Conservation (phyloP, 2,797 vertebrate genomes). For the Morelia viridis region DNA sequence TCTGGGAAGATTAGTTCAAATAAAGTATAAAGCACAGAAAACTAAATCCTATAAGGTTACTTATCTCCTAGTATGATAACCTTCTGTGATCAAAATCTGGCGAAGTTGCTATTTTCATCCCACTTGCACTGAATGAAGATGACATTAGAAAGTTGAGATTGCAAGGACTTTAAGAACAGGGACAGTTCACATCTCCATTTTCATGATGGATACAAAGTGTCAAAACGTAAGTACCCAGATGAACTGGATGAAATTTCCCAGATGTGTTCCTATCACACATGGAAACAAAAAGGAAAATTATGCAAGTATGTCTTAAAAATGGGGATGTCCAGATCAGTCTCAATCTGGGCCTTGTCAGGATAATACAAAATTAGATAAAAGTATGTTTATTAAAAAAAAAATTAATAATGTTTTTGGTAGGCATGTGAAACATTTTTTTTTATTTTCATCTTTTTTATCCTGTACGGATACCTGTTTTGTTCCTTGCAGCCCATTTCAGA, state of each 20-base stretch:
- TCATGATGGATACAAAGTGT: background rate
- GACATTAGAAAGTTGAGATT: conserved; percentile 3
- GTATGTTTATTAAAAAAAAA: background rate
- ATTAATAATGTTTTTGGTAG: background rate
- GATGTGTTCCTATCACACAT: background rate
- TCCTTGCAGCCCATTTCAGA: conserved; percentile 39
- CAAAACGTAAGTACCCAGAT: accelerated
- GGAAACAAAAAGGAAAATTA: conserved; percentile 14
- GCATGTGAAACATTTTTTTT: background rate
- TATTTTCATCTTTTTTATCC: conserved; percentile 9
- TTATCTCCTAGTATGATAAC: conserved; percentile 9
- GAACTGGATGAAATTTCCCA: background rate
- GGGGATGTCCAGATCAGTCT: background rate
- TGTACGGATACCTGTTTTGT: conserved; percentile 25
- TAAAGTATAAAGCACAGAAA: background rate
- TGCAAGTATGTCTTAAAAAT: background rate
- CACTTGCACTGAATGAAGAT: conserved; percentile 3
- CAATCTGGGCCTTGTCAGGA: background rate
- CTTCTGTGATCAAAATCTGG: background rate
- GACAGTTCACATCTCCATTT: background rate
- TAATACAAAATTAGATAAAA: background rate
- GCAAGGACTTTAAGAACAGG: background rate
- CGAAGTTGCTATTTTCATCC: conserved; percentile 6
- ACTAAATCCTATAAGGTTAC: conserved; percentile 13
- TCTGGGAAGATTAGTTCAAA: conserved; percentile 8